Conservation (phyloP, 2,113 vertebrate genomes). For the Poeciliopsis occidentalis region DNA sequence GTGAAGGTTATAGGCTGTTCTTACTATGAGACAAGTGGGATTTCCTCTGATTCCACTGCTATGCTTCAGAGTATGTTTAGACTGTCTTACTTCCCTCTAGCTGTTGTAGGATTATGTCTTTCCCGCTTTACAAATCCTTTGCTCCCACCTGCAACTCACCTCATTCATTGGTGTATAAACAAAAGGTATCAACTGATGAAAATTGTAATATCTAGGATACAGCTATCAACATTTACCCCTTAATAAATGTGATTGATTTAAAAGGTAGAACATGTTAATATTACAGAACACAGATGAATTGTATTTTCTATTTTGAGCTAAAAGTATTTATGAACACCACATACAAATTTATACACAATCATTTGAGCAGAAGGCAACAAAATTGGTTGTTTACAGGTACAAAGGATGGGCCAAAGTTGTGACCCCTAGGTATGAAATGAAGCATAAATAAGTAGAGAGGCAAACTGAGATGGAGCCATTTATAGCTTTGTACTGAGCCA, state of each 20-base stretch:
- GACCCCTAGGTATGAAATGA: no score
- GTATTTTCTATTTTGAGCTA: no score
- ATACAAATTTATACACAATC: no score
- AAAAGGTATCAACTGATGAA: slow-evolving; percentile 15
- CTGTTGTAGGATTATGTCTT: slow-evolving; percentile 41
- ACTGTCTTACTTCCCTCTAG: slow-evolving; percentile 27
- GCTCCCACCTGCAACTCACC: slow-evolving; percentile 39
- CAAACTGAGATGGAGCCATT: neutral
- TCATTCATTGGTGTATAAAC: slow-evolving; percentile 53
- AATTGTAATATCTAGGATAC: no score
- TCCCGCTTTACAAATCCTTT: slow-evolving; percentile 46
- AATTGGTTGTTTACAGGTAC: neutral
- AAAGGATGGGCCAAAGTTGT: neutral
- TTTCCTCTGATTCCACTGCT: slow-evolving; percentile 47
- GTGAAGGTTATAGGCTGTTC: slow-evolving; percentile 17
- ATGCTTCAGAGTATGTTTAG: slow-evolving; percentile 31
- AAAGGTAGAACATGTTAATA: no score
- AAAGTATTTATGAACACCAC: no score
- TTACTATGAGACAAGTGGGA: slow-evolving; percentile 30
- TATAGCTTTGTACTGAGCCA: neutral
- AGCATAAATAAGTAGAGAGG: no score
- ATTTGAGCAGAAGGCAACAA: neutral
- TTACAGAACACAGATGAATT: no score
- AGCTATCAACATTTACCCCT: no score
- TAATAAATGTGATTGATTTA: no score